These are phyloP conservation scores for Drosophila sp. DNA, from an alignment of 1,140 invertebrate genomes.

Conservation along the genomic window DNA sequence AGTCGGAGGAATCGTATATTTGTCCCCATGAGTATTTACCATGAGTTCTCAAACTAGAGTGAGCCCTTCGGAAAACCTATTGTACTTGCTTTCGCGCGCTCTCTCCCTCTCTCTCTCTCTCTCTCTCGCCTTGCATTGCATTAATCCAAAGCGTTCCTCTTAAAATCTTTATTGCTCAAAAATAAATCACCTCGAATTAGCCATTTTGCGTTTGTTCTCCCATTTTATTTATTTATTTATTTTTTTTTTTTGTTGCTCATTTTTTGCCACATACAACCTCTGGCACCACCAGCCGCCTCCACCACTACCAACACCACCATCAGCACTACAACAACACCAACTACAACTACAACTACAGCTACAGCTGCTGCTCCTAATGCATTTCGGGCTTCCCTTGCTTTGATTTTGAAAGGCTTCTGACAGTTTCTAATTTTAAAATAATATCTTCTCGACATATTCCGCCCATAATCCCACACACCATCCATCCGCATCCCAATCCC, in stretches of 20 bases:
- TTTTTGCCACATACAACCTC: conserved; percentile 10
- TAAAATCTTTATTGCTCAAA: conserved; percentile 14
- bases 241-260: background rate
- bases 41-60: background rate
- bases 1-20: background rate
- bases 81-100: background rate
- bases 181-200: conserved; percentile 20
- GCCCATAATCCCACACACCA: conserved; percentile 21
- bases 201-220: conserved; percentile 17
- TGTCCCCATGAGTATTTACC: background rate
- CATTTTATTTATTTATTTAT: background rate
- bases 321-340: conserved; percentile 1
- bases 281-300: conserved; percentile 2
- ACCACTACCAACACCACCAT: background rate
- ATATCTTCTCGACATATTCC: conserved; percentile 24
- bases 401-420: conserved; percentile 34
- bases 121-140: background rate
- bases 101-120: background rate
- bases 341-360: background rate
- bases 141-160: conserved; percentile 1
- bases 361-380: conserved; percentile 28
- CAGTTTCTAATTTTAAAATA: conserved; percentile 40
- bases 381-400: conserved; percentile 27
- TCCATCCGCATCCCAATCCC: conserved; percentile 2
- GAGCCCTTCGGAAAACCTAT: background rate